Evolutionary conservation across 2,888 invertebrate species (phyloP).

Genomic region (Spatulosminthurus flaviceps): DNA sequence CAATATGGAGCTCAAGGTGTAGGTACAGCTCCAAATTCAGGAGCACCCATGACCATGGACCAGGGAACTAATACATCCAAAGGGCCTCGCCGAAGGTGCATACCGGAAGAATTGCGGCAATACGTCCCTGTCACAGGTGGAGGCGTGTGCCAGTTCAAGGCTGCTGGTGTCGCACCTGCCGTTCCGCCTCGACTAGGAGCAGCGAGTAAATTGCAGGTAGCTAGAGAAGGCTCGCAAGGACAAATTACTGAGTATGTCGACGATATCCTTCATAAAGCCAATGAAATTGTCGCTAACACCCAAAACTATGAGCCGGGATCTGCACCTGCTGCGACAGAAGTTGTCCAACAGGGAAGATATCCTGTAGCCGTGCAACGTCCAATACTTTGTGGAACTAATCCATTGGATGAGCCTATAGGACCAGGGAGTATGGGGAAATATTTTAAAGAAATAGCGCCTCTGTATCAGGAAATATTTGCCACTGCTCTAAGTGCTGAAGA

Average conservation of each 20-base stretch:
- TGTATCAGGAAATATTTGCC: neutral
- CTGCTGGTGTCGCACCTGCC: no score
- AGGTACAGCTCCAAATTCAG: no score
- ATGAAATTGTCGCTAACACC: neutral
- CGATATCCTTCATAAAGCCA: neutral
- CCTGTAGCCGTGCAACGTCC: neutral
- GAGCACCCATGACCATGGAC: no score
- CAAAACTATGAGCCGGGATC: neutral
- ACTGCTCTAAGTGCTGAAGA: conserved; percentile 24
- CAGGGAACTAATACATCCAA: no score
- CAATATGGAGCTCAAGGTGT: no score
- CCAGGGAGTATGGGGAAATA: conserved; percentile 15
- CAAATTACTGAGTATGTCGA: conserved; percentile 15
- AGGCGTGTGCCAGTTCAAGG: neutral
- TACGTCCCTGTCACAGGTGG: neutral
- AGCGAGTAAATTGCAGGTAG: neutral
- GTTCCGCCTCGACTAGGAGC: no score
- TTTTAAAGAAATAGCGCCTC: conserved; percentile 27
- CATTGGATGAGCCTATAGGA: neutral
- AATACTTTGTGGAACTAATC: neutral
- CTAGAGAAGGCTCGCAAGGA: neutral
- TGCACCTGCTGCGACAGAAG: neutral
- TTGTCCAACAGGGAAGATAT: neutral
- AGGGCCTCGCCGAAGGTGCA: conserved; percentile 20
- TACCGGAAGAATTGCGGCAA: conserved; percentile 28